Evolutionary conservation across 2,797 vertebrate genomes (phyloP).

Genomic region (Alfaro cultratus): DNA sequence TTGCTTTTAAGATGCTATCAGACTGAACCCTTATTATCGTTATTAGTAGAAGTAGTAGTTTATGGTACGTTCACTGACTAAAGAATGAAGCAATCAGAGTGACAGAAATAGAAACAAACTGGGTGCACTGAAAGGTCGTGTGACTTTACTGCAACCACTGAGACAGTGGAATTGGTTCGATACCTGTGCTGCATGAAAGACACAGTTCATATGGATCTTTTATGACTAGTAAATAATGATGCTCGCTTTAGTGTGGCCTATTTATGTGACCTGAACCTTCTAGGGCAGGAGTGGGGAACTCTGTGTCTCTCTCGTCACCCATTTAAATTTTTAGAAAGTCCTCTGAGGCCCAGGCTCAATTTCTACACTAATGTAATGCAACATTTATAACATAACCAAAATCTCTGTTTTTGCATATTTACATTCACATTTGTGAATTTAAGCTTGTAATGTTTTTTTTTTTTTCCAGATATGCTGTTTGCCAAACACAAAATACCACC

Average conservation of each 20-base stretch:
- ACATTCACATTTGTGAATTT: neutral
- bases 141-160: neutral
- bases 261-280: neutral
- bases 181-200: neutral
- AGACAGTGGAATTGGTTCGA: neutral
- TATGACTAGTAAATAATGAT: neutral
- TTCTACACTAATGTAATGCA: neutral
- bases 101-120: neutral
- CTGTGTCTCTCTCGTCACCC: neutral
- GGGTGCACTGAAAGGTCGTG: neutral
- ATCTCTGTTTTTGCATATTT: neutral
- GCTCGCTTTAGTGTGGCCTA: neutral
- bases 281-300: neutral
- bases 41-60: neutral
- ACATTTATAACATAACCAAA: neutral
- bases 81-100: conserved; percentile 1
- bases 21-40: neutral
- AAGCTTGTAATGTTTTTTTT: neutral
- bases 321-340: neutral
- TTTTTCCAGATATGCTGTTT: neutral
- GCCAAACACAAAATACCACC: neutral
- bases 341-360: neutral
- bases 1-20: neutral
- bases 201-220: neutral
- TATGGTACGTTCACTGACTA: neutral